Conservation (phyloP, 2,797 vertebrate species). For the Pogonophryne albipinna region DNA sequence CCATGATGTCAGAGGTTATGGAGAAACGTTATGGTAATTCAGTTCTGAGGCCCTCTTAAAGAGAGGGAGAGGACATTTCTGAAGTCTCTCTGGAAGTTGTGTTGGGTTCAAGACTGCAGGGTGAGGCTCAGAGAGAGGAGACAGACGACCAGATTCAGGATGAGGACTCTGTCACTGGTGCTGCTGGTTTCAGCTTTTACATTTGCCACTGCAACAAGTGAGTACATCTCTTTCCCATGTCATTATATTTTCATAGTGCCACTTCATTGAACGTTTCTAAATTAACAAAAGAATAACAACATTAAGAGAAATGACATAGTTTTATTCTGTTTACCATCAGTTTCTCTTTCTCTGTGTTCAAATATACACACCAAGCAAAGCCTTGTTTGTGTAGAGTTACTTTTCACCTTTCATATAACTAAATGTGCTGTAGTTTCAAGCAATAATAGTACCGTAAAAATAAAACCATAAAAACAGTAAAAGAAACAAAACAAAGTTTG, state of each 20-base stretch:
- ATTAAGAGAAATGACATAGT: neutral
- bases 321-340: too few relatives aligned
- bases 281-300: neutral
- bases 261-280: neutral
- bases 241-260: neutral
- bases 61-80: constrained; percentile 49
- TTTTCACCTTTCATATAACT: too few relatives aligned
- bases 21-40: constrained; percentile 86
- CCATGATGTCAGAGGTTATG: constrained; percentile 78
- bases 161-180: constrained; percentile 75
- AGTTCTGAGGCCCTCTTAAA: constrained; percentile 76
- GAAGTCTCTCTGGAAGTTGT: constrained; percentile 63
- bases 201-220: constrained; percentile 70
- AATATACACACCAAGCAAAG: too few relatives aligned
- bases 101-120: constrained; percentile 64
- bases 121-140: constrained; percentile 56
- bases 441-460: too few relatives aligned
- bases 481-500: neutral
- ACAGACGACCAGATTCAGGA: constrained; percentile 56
- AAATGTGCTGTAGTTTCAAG: too few relatives aligned
- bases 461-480: too few relatives aligned
- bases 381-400: too few relatives aligned
- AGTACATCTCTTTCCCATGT: constrained; percentile 63
- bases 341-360: too few relatives aligned
- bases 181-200: constrained; percentile 71